Conservation (phyloP, 2,888 invertebrate genomes). For the Scaptomyza cyrtandrae region DNA sequence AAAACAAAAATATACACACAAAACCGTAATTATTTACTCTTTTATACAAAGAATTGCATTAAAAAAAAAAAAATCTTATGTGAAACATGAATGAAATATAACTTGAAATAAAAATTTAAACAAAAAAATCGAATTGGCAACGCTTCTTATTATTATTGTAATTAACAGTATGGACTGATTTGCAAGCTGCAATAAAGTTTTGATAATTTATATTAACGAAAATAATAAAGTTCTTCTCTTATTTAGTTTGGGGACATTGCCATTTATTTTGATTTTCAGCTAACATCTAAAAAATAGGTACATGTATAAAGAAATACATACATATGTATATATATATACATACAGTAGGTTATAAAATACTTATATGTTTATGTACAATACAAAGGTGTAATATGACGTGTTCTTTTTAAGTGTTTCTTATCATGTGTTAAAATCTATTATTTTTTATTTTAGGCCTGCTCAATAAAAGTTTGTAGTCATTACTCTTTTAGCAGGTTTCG, state of each 20-base stretch:
- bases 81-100: constrained; percentile 83
- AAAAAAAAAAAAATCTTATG: constrained; percentile 71
- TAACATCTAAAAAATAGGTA: constrained; percentile 59
- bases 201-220: constrained; percentile 4
- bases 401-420: constrained; percentile 8
- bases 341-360: constrained; percentile 59
- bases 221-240: neutral
- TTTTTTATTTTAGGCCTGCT: constrained; percentile 20
- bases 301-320: constrained; percentile 65
- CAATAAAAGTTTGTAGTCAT: constrained; percentile 60
- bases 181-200: constrained; percentile 17
- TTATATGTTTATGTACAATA: constrained; percentile 37
- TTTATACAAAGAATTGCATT: constrained; percentile 81
- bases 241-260: constrained; percentile 40
- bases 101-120: constrained; percentile 78
- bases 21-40: constrained; percentile 78
- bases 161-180: constrained; percentile 6
- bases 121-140: constrained; percentile 62
- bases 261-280: constrained; percentile 66
- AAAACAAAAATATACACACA: constrained; percentile 69
- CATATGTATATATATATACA: constrained; percentile 42
- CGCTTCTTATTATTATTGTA: constrained; percentile 19
- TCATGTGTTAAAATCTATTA: constrained; percentile 13
- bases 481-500: constrained; percentile 22
- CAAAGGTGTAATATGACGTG: constrained; percentile 55